Conservation (phyloP, 2,113 vertebrate species). For the Chauna torquata region DNA sequence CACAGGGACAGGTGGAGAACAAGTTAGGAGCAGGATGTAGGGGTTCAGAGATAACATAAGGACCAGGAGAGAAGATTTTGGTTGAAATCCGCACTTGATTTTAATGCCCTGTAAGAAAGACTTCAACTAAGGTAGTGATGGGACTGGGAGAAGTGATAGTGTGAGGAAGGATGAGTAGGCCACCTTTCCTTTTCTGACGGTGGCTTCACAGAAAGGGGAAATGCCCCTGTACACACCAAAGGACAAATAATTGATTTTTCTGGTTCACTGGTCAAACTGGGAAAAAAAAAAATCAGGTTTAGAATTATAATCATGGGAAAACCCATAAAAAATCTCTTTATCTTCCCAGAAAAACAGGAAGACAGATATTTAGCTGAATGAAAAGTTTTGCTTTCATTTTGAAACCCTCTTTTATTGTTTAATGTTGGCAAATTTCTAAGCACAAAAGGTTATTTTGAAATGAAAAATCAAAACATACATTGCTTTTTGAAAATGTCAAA, state of each 20-base stretch:
- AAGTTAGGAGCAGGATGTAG: background rate
- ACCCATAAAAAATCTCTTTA: background rate
- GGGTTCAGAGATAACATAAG: fast-evolving
- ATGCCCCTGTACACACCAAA: background rate
- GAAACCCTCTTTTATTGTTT: background rate
- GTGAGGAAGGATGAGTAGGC: background rate
- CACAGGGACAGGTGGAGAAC: background rate
- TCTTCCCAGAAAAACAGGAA: background rate
- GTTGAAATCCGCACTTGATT: background rate
- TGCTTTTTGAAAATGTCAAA: background rate
- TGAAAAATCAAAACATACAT: background rate
- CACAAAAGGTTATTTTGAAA: background rate
- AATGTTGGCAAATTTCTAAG: background rate
- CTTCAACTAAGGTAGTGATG: background rate
- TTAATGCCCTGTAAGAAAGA: background rate
- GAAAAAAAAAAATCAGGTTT: background rate
- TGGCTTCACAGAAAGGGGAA: background rate
- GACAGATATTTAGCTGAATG: background rate
- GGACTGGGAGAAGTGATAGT: background rate
- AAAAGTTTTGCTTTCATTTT: background rate
- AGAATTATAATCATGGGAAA: background rate
- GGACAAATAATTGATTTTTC: background rate
- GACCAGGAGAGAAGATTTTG: background rate
- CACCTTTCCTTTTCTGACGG: background rate
- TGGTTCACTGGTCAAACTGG: background rate